Evolutionary conservation across 2,888 invertebrate genomes (phyloP), one percentile per base, ranked within the genome.

Genomic region (Aricia artaxerxes): DNA sequence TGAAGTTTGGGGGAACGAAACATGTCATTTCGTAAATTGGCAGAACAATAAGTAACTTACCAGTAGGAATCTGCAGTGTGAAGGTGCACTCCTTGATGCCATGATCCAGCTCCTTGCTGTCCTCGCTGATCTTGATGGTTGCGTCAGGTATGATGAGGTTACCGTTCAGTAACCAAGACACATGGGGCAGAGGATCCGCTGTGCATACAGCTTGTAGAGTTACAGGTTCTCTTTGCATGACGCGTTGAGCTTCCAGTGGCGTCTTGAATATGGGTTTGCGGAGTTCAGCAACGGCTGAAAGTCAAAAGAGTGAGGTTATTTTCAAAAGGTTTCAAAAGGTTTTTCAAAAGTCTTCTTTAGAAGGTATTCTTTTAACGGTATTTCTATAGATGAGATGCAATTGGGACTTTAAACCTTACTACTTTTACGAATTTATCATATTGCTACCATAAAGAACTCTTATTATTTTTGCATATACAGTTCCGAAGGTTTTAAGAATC

Each of bases 141-240:
- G 96, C 96, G 83, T 96, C 96, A 4, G 95, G 94, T 1, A 95
- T 90, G 40, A 98, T 93, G 85, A 96, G 96, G 75, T 95, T 92
- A 4, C 97, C 97, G 85, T 98, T 96, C 84, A 97, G 96, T 60
- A 96, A 95, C 99, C 99, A 99, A 81, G 96, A 95, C 76, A 98
- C 96, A 83, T 98, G 97, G 0, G 99, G 99, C 82, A 96, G 95
- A 0, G 99, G 99, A 93, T 98, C 98, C 7, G 98, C 99, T 53
- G 97, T 96, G 84, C 99, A 96, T 31, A 97, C 95, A 0, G 97
- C 97, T 75, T 96, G 95, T 84, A 97, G 91, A 0, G 95, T 95
- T 2, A 96, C 96, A 0, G 96, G 95, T 73, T 96, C 95, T 64
- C 96, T 96, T 86, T 97, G 97, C 82, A 96, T 95, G 53, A 96